Evolutionary conservation across 2,113 vertebrate genomes (phyloP).

Genomic region (Xyliphius kryptos): DNA sequence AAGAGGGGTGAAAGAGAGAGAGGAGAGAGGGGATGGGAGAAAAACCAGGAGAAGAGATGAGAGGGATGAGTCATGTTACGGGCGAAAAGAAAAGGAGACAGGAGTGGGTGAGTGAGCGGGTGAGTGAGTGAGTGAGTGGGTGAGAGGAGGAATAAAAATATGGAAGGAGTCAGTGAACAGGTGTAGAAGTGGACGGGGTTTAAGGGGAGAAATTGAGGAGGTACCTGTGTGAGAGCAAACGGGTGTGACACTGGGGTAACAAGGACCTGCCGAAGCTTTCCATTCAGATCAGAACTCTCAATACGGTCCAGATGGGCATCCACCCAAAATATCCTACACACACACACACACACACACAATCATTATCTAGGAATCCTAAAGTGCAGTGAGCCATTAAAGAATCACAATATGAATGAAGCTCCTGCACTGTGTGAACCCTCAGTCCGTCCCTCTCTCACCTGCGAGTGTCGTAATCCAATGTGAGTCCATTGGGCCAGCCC

Average conservation of each 20-base stretch:
- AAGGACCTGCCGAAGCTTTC: slow-evolving; percentile 87
- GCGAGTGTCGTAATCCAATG: slow-evolving; percentile 92
- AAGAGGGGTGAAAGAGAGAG: no score
- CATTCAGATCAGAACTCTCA: slow-evolving; percentile 90
- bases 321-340: slow-evolving; percentile 92
- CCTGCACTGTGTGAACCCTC: no score
- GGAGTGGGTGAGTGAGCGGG: neutral
- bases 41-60: slow-evolving; percentile 44
- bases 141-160: no score
- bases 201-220: slow-evolving; percentile 1
- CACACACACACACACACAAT: neutral
- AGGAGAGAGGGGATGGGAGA: slow-evolving; percentile 48
- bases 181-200: no score
- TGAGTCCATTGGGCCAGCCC: slow-evolving; percentile 96
- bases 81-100: slow-evolving; percentile 53
- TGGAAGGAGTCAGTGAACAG: no score
- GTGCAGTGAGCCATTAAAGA: no score
- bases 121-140: slow-evolving; percentile 5
- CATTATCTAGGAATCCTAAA: no score
- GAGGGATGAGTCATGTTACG: no score
- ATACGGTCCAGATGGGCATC: slow-evolving; percentile 94
- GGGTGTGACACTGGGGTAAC: slow-evolving; percentile 92
- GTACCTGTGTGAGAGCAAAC: slow-evolving; percentile 94
- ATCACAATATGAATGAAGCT: no score
- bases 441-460: slow-evolving; percentile 77